phyloP scores from a whole-genome alignment of 1,140 invertebrate genomes.

The Popillia japonica region DNA sequence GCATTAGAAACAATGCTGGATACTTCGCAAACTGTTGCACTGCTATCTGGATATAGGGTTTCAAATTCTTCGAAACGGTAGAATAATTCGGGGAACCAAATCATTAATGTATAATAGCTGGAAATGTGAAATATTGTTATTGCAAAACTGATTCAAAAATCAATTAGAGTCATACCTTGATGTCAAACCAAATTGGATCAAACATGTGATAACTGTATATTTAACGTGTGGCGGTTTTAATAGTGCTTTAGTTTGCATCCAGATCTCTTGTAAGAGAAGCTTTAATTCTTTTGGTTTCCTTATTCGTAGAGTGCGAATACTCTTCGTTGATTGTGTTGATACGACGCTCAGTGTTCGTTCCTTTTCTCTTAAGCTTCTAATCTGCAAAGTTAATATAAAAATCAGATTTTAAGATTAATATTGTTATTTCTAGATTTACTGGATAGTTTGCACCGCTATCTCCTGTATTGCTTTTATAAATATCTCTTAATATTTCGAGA shows the following conservation, averaged over 20 bases:
- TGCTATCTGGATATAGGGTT: conserved; percentile 66
- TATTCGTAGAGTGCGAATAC: conserved; percentile 67
- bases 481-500: conserved; percentile 71
- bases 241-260: conserved; percentile 72
- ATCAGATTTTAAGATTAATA: conserved; percentile 37
- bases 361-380: conserved; percentile 73
- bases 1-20: conserved; percentile 63
- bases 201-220: conserved; percentile 75
- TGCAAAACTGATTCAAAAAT: neutral
- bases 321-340: conserved; percentile 66
- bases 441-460: conserved; percentile 72
- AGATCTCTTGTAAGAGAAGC: conserved; percentile 70
- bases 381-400: conserved; percentile 59
- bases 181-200: conserved; percentile 78
- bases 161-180: conserved; percentile 65
- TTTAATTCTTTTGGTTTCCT: conserved; percentile 73
- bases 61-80: conserved; percentile 78
- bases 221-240: conserved; percentile 74
- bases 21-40: conserved; percentile 76
- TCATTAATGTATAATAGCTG: conserved; percentile 84
- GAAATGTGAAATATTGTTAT: conserved; percentile 37
- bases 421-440: conserved; percentile 60
- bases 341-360: conserved; percentile 69
- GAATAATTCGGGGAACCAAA: conserved; percentile 85
- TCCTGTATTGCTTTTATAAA: conserved; percentile 76